Conservation (phyloP, 2,113 vertebrate species). For the Forbesichthys agassizii region DNA sequence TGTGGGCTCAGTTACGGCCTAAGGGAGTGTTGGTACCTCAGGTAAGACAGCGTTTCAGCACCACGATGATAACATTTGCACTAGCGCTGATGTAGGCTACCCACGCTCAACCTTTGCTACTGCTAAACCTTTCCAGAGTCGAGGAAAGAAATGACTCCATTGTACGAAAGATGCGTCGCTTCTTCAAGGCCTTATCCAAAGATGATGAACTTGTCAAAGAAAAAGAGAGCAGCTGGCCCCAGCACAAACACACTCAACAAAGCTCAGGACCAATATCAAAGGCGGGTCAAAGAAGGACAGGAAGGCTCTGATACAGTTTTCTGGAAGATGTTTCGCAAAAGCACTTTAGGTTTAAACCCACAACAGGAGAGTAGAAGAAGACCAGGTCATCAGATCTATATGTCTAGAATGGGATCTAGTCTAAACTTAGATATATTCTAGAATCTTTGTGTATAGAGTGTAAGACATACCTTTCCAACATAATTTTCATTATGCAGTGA, state of each 20-base stretch:
- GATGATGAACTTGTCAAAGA: too few relatives aligned
- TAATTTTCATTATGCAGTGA: too few relatives aligned
- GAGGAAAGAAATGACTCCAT: conserved; percentile 83
- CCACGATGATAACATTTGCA: too few relatives aligned
- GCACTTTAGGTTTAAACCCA: conserved; percentile 70
- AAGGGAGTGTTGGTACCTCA: conserved; percentile 87
- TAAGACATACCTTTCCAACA: too few relatives aligned
- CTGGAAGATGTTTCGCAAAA: conserved; percentile 83
- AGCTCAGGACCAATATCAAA: conserved; percentile 5
- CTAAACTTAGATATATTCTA: too few relatives aligned
- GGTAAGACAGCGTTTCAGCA: conserved; percentile 72
- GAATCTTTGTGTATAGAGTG: too few relatives aligned
- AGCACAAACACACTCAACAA: too few relatives aligned
- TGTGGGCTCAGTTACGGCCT: conserved; percentile 84
- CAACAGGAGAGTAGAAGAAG: conserved; percentile 43
- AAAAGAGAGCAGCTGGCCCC: too few relatives aligned
- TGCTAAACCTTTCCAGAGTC: conserved; percentile 73
- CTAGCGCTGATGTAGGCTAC: too few relatives aligned
- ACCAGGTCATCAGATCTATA: conserved; percentile 48
- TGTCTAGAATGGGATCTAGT: conserved; percentile 33
- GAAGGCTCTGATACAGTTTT: conserved; percentile 62
- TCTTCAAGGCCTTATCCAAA: too few relatives aligned
- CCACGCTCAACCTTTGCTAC: background rate
- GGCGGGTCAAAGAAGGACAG: conserved; percentile 34
- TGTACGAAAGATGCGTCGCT: conserved; percentile 68